phyloP scores from a whole-genome alignment of 1,140 invertebrate genomes.

The Penaeus vannamei region DNA sequence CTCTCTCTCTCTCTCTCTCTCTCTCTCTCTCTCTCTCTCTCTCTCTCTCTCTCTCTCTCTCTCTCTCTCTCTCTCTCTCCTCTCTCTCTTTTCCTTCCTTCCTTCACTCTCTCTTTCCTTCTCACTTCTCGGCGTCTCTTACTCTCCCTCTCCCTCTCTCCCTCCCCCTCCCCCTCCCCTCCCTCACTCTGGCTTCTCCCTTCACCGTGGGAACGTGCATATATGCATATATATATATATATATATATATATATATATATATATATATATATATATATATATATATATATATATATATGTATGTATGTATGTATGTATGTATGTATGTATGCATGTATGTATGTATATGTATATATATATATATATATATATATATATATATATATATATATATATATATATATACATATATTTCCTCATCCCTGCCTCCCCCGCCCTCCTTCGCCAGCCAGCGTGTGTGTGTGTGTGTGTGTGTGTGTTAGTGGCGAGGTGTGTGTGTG shows the following conservation, averaged over 20 bases:
- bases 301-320: neutral
- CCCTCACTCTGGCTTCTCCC: neutral
- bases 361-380: slow-evolving; percentile 5
- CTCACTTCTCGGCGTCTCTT: neutral
- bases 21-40: neutral
- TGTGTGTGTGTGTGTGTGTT: too few species aligned
- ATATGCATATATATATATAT: neutral
- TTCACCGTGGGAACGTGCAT: neutral
- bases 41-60: slow-evolving; percentile 17
- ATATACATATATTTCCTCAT: too few species aligned
- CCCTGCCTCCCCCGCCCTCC: too few species aligned
- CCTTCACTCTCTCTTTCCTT: neutral
- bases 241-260: neutral
- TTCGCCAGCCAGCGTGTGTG: too few species aligned
- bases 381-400: slow-evolving; percentile 4
- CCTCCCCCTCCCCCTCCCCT: neutral
- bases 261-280: slow-evolving; percentile 17
- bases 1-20: neutral
- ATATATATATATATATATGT: slow-evolving; percentile 19
- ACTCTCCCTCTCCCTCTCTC: neutral
- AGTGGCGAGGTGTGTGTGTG: too few species aligned
- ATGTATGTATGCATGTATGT: neutral
- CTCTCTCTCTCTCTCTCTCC: slow-evolving; percentile 26
- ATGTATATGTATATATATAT: neutral
- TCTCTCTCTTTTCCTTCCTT: neutral